Conservation (phyloP, 1,140 invertebrate species). For the Zaprionus inermis region DNA sequence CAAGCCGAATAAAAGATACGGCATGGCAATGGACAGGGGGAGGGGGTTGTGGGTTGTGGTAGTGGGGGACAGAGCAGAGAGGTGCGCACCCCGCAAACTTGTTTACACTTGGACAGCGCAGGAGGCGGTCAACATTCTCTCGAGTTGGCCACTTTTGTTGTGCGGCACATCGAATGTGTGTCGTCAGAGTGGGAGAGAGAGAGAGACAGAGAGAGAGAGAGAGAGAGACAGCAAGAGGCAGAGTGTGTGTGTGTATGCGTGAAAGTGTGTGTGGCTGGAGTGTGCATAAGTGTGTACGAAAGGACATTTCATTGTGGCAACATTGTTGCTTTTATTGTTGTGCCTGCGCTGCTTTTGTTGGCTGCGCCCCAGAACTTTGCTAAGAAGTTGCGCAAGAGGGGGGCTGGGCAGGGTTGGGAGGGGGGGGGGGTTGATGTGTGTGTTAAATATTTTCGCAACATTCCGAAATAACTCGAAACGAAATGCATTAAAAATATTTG, state of each 20-base stretch:
- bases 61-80: neutral
- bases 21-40: conserved; percentile 4
- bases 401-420: neutral
- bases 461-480: conserved; percentile 54
- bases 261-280: conserved; percentile 7
- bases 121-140: conserved; percentile 64
- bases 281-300: conserved; percentile 38
- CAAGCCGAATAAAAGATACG: conserved; percentile 46
- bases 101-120: conserved; percentile 58
- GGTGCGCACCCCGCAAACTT: conserved; percentile 39
- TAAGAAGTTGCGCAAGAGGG: conserved; percentile 18
- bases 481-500: conserved; percentile 64
- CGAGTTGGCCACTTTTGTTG: conserved; percentile 62
- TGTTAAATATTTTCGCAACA: conserved; percentile 63
- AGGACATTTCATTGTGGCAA: conserved; percentile 72
- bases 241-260: conserved; percentile 4
- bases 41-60: neutral
- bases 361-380: conserved; percentile 56
- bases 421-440: conserved; percentile 3
- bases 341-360: conserved; percentile 43
- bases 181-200: neutral
- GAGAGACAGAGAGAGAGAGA: neutral
- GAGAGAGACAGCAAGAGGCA: neutral
- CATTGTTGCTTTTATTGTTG: conserved; percentile 71
- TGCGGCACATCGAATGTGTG: conserved; percentile 1